Conservation (phyloP, 2,888 invertebrate species). For the Drosophila melanosoma region DNA sequence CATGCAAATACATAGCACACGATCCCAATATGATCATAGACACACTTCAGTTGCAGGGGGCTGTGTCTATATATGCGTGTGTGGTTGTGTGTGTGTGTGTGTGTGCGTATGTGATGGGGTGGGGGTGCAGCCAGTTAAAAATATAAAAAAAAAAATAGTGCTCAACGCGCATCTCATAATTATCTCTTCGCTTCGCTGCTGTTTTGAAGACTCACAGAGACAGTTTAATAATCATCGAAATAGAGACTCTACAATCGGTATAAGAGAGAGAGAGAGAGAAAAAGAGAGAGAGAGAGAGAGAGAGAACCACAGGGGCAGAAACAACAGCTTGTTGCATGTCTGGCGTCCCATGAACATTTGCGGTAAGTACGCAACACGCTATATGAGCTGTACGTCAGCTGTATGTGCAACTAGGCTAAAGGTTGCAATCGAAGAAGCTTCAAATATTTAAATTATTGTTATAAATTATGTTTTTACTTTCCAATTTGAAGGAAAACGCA, state of each 20-base stretch:
- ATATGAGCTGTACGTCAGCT: constrained; percentile 46
- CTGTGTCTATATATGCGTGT: background rate
- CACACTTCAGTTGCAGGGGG: background rate
- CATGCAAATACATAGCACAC: background rate
- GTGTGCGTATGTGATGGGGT: background rate
- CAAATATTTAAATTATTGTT: background rate
- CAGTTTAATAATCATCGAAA: constrained; percentile 74
- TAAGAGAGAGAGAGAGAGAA: background rate
- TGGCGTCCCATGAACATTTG: constrained; percentile 27
- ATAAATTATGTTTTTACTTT: background rate
- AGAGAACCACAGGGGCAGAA: constrained; percentile 8
- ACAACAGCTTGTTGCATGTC: constrained; percentile 57
- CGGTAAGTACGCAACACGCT: constrained; percentile 48
- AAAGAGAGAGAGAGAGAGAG: background rate
- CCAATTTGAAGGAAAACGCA: background rate
- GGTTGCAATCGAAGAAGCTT: constrained; percentile 3
- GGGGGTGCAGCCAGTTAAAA: constrained; percentile 4
- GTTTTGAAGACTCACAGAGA: constrained; percentile 73
- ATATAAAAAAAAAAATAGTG: constrained; percentile 30
- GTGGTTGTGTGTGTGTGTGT: background rate
- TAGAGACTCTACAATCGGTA: constrained; percentile 2
- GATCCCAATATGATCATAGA: constrained; percentile 7
- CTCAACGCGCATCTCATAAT: constrained; percentile 79
- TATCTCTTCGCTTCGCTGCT: constrained; percentile 77
- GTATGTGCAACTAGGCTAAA: constrained; percentile 18